Evolutionary conservation across 1,140 invertebrate species (phyloP).

Genomic region (Paraescarpia echinospica): DNA sequence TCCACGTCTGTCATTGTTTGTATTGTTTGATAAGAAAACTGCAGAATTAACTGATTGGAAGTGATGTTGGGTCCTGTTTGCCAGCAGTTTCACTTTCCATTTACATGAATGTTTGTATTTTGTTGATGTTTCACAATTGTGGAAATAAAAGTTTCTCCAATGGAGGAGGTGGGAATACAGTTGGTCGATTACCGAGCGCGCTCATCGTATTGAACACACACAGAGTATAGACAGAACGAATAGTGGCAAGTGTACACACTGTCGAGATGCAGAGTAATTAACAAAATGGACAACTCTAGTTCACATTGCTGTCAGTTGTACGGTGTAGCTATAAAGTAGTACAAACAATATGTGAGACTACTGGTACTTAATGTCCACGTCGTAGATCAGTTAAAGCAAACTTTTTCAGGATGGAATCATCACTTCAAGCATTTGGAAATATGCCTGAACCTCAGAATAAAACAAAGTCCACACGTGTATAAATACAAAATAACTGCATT

Average conservation of each 20-base stretch:
- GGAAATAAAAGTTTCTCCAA: slow-evolving; percentile 1
- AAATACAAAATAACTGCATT: background rate
- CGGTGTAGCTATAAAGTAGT: too few species aligned
- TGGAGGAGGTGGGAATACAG: background rate
- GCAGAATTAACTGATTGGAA: background rate
- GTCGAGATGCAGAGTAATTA: too few species aligned
- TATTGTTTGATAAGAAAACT: background rate
- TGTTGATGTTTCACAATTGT: background rate
- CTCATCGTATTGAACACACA: background rate
- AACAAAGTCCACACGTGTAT: background rate
- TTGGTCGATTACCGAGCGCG: background rate
- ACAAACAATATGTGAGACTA: too few species aligned
- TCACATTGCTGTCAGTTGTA: too few species aligned
- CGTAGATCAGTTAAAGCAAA: background rate
- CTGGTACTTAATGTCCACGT: background rate
- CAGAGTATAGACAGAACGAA: too few species aligned
- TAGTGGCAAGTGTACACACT: too few species aligned
- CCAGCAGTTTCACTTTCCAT: background rate
- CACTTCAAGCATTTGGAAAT: background rate
- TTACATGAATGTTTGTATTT: background rate
- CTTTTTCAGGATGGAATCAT: background rate
- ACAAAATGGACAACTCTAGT: too few species aligned
- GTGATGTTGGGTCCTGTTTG: background rate
- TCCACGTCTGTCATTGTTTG: background rate
- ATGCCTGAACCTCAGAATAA: background rate